Evolutionary conservation across 2,888 invertebrate species (phyloP).

Genomic region (Abrostola tripartita): DNA sequence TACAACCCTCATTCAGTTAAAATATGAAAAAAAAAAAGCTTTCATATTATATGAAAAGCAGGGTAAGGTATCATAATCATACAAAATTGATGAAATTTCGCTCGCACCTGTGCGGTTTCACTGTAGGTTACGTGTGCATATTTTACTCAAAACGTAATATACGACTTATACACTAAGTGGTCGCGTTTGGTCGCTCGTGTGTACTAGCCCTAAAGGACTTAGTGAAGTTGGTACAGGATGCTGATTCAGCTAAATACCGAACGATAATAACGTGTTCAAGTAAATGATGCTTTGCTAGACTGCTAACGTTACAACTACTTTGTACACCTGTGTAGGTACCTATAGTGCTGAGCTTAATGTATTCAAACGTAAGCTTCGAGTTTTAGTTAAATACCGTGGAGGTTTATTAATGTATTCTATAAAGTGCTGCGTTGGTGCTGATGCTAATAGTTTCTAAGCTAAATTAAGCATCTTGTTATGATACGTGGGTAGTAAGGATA

Average conservation of each 20-base stretch:
- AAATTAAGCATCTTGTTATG: conserved; percentile 13
- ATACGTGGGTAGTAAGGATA: neutral
- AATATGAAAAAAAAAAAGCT: conserved; percentile 10
- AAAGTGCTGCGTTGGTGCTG: conserved; percentile 13
- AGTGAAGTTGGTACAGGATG: conserved; percentile 39
- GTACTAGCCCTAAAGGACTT: conserved; percentile 27
- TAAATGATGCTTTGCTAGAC: conserved; percentile 48
- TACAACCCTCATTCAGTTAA: conserved; percentile 12
- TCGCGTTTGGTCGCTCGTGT: conserved; percentile 20
- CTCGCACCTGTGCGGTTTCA: conserved; percentile 53
- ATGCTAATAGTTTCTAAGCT: conserved; percentile 32
- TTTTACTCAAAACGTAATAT: conserved; percentile 40
- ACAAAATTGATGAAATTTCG: conserved; percentile 53
- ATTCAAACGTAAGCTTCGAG: conserved; percentile 11
- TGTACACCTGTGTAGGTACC: conserved; percentile 31
- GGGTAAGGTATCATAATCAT: conserved; percentile 41
- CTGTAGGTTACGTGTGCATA: conserved; percentile 52
- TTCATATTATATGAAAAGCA: conserved; percentile 17
- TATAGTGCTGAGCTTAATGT: conserved; percentile 12
- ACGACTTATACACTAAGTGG: conserved; percentile 22
- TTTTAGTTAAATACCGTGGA: conserved; percentile 15
- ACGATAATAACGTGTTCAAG: conserved; percentile 64
- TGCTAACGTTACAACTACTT: conserved; percentile 31
- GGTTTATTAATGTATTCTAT: conserved; percentile 19
- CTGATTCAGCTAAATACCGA: conserved; percentile 66